phyloP scores from a whole-genome alignment of 1,140 invertebrate genomes.

The Anastatus disparis region DNA sequence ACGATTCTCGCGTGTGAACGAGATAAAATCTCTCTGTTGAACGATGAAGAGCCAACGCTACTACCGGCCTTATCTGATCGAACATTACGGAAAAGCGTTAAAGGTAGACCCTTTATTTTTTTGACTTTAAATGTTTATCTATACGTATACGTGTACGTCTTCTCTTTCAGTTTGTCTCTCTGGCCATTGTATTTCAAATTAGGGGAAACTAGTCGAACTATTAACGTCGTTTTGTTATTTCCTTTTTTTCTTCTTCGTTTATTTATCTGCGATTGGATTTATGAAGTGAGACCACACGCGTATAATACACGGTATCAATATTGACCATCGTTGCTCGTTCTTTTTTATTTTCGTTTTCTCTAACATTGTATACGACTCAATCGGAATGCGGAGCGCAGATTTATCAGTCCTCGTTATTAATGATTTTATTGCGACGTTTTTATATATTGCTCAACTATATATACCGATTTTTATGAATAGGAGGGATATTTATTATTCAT shows the following conservation, averaged over 20 bases:
- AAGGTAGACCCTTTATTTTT: constrained; percentile 41
- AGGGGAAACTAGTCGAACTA: constrained; percentile 7
- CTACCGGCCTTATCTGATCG: constrained; percentile 51
- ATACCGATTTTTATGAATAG: not conserved
- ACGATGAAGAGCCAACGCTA: constrained; percentile 12
- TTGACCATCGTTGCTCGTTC: constrained; percentile 10
- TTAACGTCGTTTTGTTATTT: not conserved
- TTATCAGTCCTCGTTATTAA: constrained; percentile 19
- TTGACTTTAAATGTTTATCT: constrained; percentile 19
- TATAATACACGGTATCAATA: constrained; percentile 15
- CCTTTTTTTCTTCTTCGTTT: constrained; percentile 9
- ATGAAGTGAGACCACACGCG: constrained; percentile 18
- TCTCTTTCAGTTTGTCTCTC: not conserved
- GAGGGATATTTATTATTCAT: not conserved
- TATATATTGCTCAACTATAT: too few species aligned
- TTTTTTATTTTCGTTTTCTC: constrained; percentile 20
- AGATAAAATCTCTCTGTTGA: constrained; percentile 55
- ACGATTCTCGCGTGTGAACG: constrained; percentile 49
- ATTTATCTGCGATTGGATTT: constrained; percentile 36
- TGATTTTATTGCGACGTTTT: constrained; percentile 23
- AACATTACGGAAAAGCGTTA: constrained; percentile 52
- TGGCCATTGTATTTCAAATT: constrained; percentile 26
- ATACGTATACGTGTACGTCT: not conserved
- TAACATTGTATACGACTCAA: constrained; percentile 9
- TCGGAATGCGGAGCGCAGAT: not conserved